These are phyloP conservation scores for Catamblyrhynchus diadema DNA, from an alignment of 2,797 vertebrate genomes.

Conservation along the genomic window DNA sequence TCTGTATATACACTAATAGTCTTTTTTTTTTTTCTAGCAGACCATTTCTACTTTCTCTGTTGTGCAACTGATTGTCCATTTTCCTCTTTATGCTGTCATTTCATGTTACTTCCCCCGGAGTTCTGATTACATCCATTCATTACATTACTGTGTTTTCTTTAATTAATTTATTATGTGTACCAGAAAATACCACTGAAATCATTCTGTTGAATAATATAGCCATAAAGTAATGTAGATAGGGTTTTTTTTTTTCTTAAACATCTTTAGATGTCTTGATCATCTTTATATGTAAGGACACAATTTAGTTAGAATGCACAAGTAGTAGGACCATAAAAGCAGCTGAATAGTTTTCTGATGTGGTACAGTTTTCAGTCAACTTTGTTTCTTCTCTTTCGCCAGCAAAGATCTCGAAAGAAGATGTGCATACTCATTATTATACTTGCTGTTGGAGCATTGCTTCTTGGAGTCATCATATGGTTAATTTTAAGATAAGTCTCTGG, in stretches of 20 bases:
- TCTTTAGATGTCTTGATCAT: background rate
- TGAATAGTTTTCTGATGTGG: background rate
- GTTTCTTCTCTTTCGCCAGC: conserved; percentile 70
- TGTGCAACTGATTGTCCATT: background rate
- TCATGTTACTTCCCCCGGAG: background rate
- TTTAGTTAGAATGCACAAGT: background rate
- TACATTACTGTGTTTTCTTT: background rate
- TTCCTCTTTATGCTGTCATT: background rate
- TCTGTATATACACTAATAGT: background rate
- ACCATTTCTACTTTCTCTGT: background rate
- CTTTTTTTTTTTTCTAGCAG: background rate
- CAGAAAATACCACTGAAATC: background rate
- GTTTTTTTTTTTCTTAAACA: background rate
- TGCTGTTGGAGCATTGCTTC: conserved; percentile 66
- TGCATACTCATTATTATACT: conserved; percentile 86
- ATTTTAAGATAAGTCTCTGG: background rate
- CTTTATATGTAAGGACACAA: background rate
- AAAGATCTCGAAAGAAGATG: conserved; percentile 90
- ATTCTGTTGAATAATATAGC: background rate
- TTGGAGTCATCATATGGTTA: conserved; percentile 82
- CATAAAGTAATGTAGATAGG: background rate
- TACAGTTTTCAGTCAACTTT: background rate
- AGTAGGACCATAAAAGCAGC: background rate
- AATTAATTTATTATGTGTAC: background rate
- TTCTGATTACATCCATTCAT: background rate